phyloP scores from a whole-genome alignment of 2,797 vertebrate genomes.

The Acanthis flammea region DNA sequence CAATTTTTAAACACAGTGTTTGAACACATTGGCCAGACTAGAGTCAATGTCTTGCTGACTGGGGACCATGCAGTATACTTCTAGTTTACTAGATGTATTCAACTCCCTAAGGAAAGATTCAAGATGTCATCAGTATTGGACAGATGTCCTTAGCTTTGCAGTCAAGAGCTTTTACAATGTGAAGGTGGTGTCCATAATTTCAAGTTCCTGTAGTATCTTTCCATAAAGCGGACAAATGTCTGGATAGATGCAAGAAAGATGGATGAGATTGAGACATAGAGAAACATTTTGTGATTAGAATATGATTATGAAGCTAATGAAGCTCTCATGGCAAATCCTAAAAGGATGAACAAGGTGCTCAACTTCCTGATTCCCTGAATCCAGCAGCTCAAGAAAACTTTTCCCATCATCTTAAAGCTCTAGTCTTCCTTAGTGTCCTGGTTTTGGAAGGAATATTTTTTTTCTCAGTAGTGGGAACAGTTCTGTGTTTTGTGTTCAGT shows the following conservation, averaged over 20 bases:
- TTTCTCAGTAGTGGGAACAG: not conserved
- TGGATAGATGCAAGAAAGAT: not conserved
- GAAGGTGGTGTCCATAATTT: not conserved
- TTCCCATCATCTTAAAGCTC: not conserved
- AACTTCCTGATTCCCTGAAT: not conserved
- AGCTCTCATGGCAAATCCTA: constrained; percentile 4
- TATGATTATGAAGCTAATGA: not conserved
- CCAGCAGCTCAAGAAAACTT: not conserved
- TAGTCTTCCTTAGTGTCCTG: not conserved
- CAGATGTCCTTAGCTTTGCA: not conserved
- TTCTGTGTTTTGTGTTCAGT: not conserved
- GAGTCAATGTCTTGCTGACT: not conserved
- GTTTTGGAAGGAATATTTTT: not conserved
- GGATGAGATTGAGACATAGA: not conserved
- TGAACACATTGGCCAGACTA: not conserved
- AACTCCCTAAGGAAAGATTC: not conserved
- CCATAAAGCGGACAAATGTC: not conserved
- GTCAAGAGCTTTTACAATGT: not conserved
- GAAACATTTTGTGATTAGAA: constrained; percentile 1
- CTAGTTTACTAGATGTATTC: not conserved
- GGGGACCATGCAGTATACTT: not conserved
- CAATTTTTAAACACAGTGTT: not conserved
- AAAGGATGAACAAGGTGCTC: not conserved
- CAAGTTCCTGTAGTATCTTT: not conserved
- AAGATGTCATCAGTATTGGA: not conserved